Base-by-base conservation (phyloP, 2,888 invertebrate genomes). In the Cerastis rubricosa region DNA sequence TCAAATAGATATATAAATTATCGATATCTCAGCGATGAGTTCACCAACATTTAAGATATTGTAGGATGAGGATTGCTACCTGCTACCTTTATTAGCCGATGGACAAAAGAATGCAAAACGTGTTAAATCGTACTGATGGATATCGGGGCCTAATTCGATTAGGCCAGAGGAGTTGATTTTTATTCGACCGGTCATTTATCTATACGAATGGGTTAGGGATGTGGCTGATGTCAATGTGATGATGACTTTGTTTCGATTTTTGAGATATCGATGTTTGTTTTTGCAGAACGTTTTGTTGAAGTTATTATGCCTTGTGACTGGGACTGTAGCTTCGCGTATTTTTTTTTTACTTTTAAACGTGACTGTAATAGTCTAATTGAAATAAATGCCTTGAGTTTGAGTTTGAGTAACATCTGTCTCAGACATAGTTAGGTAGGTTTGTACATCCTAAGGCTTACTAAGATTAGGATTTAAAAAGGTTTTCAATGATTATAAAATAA, bases 111-210 rank as follows among this genome's bases (percentile, higher is more conserved):
- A 95, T 94, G 95, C 96, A 94, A 95, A 96, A 96, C 93, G 96
- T 96, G 96, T 95, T 95, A 96, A 96, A 94, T 94, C 93, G 95
- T 93, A 92, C 94, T 93, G 95, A 96, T 96, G 94, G 91, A 92
- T 95, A 96, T 96, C 96, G 89, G 89, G 85, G 89, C 94, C 95
- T 96, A 96, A 96, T 96, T 96, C 96, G 96, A 96, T 96, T 96
- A 96, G 95, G 93, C 93, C 90, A 94, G 94, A 94, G 93, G 94
- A 96, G 95, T 95, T 95, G 96, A 95, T 95, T 96, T 95, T 96
- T 95, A 96, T 95, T 93, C 92, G 94, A 93, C 91, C 93, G 92
- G 91, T 94, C 95, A 91, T 95, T 96, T 95, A 95, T 95, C 94
- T 96, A 94, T 95, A 95, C 93, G 91, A 87, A 88, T 85, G 88